Evolutionary conservation across 1,140 invertebrate genomes (phyloP).

Genomic region (Eriosoma lanigerum): DNA sequence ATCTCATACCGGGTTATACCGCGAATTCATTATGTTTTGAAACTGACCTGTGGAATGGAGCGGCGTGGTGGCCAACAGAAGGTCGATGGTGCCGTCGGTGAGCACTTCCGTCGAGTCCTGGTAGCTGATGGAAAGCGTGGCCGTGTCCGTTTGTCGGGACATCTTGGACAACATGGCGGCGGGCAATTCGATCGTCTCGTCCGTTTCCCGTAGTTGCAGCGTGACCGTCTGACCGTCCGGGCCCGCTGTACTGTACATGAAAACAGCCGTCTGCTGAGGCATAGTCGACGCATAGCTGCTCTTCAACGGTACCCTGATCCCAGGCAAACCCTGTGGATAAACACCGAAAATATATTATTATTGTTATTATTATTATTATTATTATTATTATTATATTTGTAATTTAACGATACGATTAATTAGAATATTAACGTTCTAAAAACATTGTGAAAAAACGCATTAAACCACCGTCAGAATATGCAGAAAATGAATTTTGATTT

Average conservation of each 20-base stretch:
- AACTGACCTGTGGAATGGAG: constrained; percentile 55
- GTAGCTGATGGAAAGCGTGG: constrained; percentile 61
- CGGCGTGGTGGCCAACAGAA: constrained; percentile 58
- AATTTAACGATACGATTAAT: too few relatives aligned
- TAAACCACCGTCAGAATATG: too few relatives aligned
- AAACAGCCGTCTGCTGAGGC: constrained; percentile 58
- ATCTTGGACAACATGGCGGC: constrained; percentile 59
- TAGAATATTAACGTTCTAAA: too few relatives aligned
- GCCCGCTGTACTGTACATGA: constrained; percentile 61
- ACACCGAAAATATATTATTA: constrained; percentile 56
- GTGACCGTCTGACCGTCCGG: constrained; percentile 60
- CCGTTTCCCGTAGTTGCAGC: constrained; percentile 62
- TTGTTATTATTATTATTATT: too few relatives aligned
- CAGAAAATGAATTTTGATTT: too few relatives aligned
- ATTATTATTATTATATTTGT: too few relatives aligned
- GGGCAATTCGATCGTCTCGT: constrained; percentile 56
- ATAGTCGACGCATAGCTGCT: constrained; percentile 59
- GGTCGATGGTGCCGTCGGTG: constrained; percentile 57
- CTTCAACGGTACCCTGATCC: constrained; percentile 62
- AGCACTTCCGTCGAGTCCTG: constrained; percentile 59
- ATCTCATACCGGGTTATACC: too few relatives aligned
- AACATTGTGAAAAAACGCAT: too few relatives aligned
- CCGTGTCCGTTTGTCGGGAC: constrained; percentile 59
- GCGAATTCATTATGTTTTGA: not conserved
- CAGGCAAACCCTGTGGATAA: constrained; percentile 60